Percentiles rank a stretch among this genome's conserved stretches.
These are phyloP conservation scores for Schizaphis graminum DNA, from an alignment of 2,888 invertebrate species.

Conservation along the genomic window DNA sequence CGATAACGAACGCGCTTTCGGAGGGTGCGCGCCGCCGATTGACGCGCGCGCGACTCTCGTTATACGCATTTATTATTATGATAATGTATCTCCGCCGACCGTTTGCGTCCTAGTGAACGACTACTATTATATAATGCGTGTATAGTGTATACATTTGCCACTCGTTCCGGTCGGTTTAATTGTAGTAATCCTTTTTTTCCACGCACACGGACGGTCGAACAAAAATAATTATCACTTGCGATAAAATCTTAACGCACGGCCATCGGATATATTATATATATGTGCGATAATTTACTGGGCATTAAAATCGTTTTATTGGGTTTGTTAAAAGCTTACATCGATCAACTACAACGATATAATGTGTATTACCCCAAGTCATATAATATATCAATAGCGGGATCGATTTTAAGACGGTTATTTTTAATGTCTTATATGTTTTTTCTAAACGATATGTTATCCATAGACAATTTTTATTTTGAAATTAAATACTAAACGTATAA, in stretches of 20 bases:
- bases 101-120: background rate
- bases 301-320: slow-evolving; percentile 1
- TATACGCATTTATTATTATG: slow-evolving; percentile 7
- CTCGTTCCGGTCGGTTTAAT: slow-evolving; percentile 22
- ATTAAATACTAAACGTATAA: background rate
- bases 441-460: background rate
- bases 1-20: background rate
- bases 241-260: background rate
- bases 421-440: background rate
- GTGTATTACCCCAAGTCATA: background rate
- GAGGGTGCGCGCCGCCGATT: background rate
- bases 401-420: background rate
- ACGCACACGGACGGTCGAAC: background rate
- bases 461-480: background rate
- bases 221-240: slow-evolving; percentile 16
- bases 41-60: slow-evolving; percentile 22
- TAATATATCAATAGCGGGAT: background rate
- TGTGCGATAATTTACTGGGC: background rate
- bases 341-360: background rate
- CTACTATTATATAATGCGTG: background rate
- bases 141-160: background rate
- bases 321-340: background rate
- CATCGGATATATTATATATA: background rate
- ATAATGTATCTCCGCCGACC: background rate
- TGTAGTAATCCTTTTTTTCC: background rate